phyloP scores from a whole-genome alignment of 2,113 vertebrate species.

The Loxodonta africana region DNA sequence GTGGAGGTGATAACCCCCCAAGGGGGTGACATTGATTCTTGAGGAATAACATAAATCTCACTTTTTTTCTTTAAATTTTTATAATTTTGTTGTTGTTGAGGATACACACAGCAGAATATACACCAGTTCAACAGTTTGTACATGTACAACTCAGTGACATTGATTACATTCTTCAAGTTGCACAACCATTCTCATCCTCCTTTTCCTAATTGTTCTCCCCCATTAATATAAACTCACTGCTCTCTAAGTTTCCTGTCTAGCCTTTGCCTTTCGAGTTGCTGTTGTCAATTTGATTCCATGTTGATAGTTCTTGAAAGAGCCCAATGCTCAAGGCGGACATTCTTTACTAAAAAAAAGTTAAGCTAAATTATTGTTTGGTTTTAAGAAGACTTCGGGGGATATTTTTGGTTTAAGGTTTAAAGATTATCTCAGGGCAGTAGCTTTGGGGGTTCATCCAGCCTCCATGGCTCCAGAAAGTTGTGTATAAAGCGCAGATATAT shows the following conservation, averaged over 20 bases:
- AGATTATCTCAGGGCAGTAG: neutral
- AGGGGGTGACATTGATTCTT: neutral
- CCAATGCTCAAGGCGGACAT: neutral
- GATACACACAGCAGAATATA: neutral
- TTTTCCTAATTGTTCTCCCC: neutral
- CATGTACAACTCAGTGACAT: neutral
- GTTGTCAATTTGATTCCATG: neutral
- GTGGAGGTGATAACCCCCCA: neutral
- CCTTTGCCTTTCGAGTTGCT: neutral
- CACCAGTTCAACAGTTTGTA: no score
- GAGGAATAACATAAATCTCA: neutral
- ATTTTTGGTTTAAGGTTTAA: neutral
- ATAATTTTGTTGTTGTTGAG: no score
- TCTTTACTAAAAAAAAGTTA: neutral
- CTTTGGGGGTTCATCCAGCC: neutral
- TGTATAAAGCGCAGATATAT: neutral
- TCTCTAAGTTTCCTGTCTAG: neutral
- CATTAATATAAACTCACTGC: neutral
- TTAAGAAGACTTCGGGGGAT: neutral
- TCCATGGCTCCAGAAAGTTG: neutral
- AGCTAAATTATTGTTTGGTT: neutral
- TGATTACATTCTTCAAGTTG: neutral
- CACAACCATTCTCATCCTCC: neutral
- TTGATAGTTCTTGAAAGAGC: neutral
- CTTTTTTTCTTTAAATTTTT: neutral